phyloP scores from a whole-genome alignment of 2,888 invertebrate genomes.

The Arge pagana region DNA sequence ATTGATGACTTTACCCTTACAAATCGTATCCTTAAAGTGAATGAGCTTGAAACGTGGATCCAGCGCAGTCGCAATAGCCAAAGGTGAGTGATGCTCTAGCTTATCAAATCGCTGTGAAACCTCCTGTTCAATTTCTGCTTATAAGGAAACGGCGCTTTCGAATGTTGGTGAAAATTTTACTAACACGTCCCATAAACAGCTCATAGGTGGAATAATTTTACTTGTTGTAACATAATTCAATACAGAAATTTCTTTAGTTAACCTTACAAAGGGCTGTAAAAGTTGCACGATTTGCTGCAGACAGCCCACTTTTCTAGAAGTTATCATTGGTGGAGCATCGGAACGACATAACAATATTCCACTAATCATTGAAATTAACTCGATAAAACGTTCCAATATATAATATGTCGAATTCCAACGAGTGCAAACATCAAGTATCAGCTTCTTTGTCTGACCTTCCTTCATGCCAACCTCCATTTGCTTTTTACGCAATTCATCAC shows the following conservation, averaged over 20 bases:
- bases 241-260: background rate
- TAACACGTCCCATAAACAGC: conserved; percentile 2
- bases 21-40: no score
- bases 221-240: background rate
- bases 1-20: no score
- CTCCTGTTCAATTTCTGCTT: no score
- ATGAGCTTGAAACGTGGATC: background rate
- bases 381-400: conserved; percentile 23
- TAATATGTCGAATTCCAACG: conserved; percentile 27
- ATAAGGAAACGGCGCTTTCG: no score
- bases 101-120: no score
- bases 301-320: background rate
- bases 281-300: conserved; percentile 5
- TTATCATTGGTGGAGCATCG: conserved; percentile 8
- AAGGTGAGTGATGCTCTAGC: background rate
- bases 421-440: conserved; percentile 21
- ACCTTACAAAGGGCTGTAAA: conserved; percentile 10
- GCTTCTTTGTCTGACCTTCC: conserved; percentile 14
- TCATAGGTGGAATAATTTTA: background rate
- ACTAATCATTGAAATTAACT: conserved; percentile 10
- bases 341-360: conserved; percentile 6
- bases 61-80: conserved; percentile 3
- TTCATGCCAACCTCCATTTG: conserved; percentile 10
- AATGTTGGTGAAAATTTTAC: no score
- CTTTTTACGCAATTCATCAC: conserved; percentile 20